Evolutionary conservation across 2,888 invertebrate genomes (phyloP), one percentile per base, ranked within the genome.

Genomic region (Epiblema foenella): DNA sequence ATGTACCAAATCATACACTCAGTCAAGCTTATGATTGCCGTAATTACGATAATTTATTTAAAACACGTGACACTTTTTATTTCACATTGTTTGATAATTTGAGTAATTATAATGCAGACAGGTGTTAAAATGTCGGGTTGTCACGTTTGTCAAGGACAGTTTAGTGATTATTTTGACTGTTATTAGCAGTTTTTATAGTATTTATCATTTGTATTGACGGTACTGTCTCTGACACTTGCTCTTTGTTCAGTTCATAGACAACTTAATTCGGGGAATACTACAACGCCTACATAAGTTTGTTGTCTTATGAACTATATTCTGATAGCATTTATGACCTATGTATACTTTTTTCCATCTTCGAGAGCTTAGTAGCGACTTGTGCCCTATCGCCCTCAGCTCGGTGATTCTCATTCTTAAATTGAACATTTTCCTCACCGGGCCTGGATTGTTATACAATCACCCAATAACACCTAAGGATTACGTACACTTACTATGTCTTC

Each of bases 21-120:
- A 59, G 58, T 52, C 29, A 64, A 64, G 37, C 58, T 51, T 70
- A 60, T 17, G 42, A 65, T 39, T 67, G 60, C 42, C 39, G 20
- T 59, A 57, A 66, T 67, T 51, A 54, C 18, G 33, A 52, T 60
- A 67, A 57, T 71, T 67, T 66, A 60, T 67, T 58, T 12, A 68
- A 46, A n/a, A 60, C 60, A 67, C 66, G 66, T 66, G 66, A 54
- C 68, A 57, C 39, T 71, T 71, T 71, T 71, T 70, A 70, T 65
- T 65, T 37, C 46, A 42, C 65, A 66, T 66, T 70, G 70, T 70
- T 69, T 15, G 64, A 54, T 66, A 59, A 70, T 66, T 70, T 70
- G 65, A 66, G 59, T 66, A 49, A 66, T 70, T 70, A 60, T 64
- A 37, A 60, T 11, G 52, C 51, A 52, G 65, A 59, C 70, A 66